phyloP scores from a whole-genome alignment of 2,113 vertebrate genomes.

The Egretta garzetta region DNA sequence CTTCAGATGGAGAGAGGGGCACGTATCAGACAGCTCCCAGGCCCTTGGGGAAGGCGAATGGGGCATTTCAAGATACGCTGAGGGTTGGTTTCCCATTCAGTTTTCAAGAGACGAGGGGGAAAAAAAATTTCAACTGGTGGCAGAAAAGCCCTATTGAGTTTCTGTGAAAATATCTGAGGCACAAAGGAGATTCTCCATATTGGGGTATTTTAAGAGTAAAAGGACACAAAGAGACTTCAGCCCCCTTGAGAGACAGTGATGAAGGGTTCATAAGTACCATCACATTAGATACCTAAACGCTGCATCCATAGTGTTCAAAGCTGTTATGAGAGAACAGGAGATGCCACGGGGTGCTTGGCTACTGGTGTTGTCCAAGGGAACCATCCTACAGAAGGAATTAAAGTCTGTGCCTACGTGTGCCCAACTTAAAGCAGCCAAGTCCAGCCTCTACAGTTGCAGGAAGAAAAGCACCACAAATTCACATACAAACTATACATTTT shows the following conservation, averaged over 20 bases:
- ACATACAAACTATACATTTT: neutral
- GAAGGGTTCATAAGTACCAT: neutral
- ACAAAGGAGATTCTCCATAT: neutral
- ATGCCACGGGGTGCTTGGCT: neutral
- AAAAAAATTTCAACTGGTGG: no score
- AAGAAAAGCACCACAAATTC: neutral
- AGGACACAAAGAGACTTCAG: neutral
- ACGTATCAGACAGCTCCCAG: rapidly evolving
- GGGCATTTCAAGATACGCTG: neutral
- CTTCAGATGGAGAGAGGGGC: neutral
- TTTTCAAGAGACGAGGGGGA: neutral
- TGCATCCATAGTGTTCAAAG: neutral
- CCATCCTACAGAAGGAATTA: neutral
- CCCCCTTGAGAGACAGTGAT: neutral
- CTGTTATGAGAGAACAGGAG: neutral
- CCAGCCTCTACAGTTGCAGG: neutral
- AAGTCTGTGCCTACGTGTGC: rapidly evolving
- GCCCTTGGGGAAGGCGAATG: neutral
- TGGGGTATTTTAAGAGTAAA: neutral
- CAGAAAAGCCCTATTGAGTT: neutral
- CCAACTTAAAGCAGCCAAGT: neutral
- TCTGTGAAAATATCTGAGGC: neutral
- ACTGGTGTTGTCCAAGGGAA: neutral
- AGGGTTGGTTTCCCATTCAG: neutral
- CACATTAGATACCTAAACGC: neutral